Percentiles rank a stretch among this genome's conserved stretches.
Conservation (phyloP, 2,113 vertebrate genomes). For the Anarhynchus alexandrinus region DNA sequence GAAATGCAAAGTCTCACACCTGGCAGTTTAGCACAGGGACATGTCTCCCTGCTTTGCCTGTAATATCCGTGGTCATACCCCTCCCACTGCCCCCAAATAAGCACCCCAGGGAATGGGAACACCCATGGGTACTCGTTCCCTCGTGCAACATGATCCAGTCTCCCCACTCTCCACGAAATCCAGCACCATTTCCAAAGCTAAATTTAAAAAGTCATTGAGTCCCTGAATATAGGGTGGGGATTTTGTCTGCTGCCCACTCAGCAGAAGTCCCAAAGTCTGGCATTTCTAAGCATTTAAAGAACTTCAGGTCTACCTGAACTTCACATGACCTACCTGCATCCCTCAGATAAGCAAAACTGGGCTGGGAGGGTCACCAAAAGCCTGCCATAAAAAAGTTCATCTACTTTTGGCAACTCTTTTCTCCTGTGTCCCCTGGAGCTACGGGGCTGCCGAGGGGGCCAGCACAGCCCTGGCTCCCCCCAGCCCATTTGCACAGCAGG, state of each 20-base stretch:
- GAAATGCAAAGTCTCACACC: neutral
- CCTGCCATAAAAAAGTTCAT: neutral
- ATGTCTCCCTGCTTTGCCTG: neutral
- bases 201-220: neutral
- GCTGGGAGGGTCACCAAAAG: neutral
- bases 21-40: neutral
- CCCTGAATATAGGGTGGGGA: neutral
- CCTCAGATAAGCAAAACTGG: neutral
- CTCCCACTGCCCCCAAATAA: neutral
- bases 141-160: neutral
- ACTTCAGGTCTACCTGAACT: neutral
- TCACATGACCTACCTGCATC: neutral
- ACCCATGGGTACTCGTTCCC: neutral
- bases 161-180: neutral
- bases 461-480: neutral
- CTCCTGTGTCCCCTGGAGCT: neutral
- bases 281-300: neutral
- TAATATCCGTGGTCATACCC: neutral
- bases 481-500: neutral
- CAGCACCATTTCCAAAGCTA: neutral
- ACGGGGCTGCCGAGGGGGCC: fast-evolving
- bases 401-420: neutral
- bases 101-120: neutral
- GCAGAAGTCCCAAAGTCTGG: neutral
- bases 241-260: neutral